Evolutionary conservation across 23 tunicate genomes (phyloP), one percentile per base, ranked within the genome.

Genomic region (Styela plicata): DNA sequence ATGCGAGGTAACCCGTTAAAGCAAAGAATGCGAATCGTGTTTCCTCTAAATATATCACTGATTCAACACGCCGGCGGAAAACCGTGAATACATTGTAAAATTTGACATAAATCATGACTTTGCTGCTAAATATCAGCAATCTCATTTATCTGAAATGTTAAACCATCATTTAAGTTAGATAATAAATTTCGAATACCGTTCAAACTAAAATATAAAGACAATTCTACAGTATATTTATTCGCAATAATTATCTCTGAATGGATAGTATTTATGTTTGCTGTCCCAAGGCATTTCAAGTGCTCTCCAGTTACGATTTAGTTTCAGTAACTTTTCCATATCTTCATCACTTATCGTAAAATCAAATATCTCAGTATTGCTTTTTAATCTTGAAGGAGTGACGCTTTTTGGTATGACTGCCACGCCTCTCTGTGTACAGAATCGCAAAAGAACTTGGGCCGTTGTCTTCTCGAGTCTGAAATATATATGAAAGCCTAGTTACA

Each of bases 241-340:
- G 31, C 24, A 17, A 27, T 76, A 76, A 29, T 76, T 44, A 20
- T 44, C 64, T 26, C 81, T 36, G 53, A 76, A 76, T 21, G 81
- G 66, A 44, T 33, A 76, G 27, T 76, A 76, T 53, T 76, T 76
- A 21, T 36, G 64, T 16, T 23, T 23, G 17, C 22, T 26, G 37
- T 0, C 36, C 0, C 1, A 52, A 26, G 25, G 24, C 24, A 44
- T 20, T 36, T 76, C 66, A 44, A 52, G 23, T 19, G 37, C 52
- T 44, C 81, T 52, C 67, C 64, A 76, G 81, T 76, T 76, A 5
- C 81, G 32, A 44, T 76, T 44, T 26, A 76, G 21, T 44, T 76
- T 53, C 27, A 31, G 24, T 76, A 76, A 36, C n/a, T 22, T 44
- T 17, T 0, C 33, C 81, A 36, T 44, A 29, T 76, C 81, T 44